phyloP scores from a whole-genome alignment of 1,140 invertebrate genomes.

The Penaeus chinensis region DNA sequence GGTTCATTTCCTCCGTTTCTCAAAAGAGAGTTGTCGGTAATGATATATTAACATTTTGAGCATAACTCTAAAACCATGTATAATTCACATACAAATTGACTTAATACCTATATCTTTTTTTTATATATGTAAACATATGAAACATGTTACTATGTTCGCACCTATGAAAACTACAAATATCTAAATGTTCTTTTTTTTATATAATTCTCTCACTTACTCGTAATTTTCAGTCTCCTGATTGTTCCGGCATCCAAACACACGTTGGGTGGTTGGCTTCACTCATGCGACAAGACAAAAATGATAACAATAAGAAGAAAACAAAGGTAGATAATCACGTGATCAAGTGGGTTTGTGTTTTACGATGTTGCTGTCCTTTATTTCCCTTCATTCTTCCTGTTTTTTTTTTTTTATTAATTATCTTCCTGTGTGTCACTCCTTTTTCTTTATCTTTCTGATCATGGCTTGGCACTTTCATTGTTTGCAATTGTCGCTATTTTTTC shows the following conservation, averaged over 20 bases:
- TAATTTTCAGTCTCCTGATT: slow-evolving; percentile 40
- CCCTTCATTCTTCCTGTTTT: too few relatives aligned
- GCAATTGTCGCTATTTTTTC: background rate
- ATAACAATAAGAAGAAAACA: background rate
- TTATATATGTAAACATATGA: slow-evolving; percentile 62
- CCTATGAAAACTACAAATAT: slow-evolving; percentile 60
- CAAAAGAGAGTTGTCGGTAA: background rate
- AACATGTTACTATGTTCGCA: slow-evolving; percentile 56
- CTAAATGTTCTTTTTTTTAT: slow-evolving; percentile 10
- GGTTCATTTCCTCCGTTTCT: background rate
- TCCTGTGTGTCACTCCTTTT: too few relatives aligned
- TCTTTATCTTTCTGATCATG: too few relatives aligned
- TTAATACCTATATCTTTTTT: slow-evolving; percentile 46
- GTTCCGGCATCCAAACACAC: slow-evolving; percentile 33
- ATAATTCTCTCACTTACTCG: too few relatives aligned
- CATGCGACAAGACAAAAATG: too few relatives aligned
- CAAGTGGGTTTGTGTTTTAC: background rate
- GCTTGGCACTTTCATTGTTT: background rate
- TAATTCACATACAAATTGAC: slow-evolving; percentile 61
- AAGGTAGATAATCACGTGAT: background rate
- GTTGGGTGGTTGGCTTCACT: background rate
- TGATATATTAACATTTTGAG: slow-evolving; percentile 50
- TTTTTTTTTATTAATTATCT: too few relatives aligned
- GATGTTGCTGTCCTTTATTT: too few relatives aligned
- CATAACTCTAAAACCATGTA: slow-evolving; percentile 55